phyloP scores from a whole-genome alignment of 1,140 invertebrate species.

The Drosophila teissieri region DNA sequence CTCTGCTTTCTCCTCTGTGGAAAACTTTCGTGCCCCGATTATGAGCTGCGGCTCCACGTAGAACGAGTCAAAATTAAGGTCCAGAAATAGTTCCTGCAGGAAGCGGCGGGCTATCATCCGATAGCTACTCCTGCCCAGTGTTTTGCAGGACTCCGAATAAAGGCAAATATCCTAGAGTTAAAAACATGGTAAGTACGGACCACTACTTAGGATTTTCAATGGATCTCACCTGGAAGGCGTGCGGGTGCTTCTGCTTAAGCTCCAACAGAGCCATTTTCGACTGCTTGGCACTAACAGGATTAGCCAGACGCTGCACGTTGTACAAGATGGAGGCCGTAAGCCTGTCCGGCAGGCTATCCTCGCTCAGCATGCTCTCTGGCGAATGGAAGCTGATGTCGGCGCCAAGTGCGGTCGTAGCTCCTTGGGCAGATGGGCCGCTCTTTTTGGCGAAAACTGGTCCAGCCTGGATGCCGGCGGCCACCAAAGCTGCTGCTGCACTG shows the following conservation, averaged over 20 bases:
- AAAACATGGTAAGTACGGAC: neutral
- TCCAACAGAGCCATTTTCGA: conserved; percentile 89
- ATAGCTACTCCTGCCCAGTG: conserved; percentile 92
- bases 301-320: conserved; percentile 88
- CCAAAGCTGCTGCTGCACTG: conserved; percentile 57
- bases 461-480: conserved; percentile 58
- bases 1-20: conserved; percentile 36
- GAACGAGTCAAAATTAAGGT: conserved; percentile 90
- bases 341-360: conserved; percentile 77
- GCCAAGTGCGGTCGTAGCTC: conserved; percentile 42
- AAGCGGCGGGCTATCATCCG: conserved; percentile 93
- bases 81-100: conserved; percentile 97
- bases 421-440: conserved; percentile 8
- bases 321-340: conserved; percentile 86
- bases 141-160: conserved; percentile 95
- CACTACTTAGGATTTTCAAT: neutral
- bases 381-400: conserved; percentile 79
- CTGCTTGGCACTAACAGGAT: conserved; percentile 89
- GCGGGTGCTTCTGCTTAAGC: conserved; percentile 94
- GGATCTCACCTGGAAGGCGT: conserved; percentile 86
- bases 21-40: conserved; percentile 51
- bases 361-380: conserved; percentile 81
- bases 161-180: conserved; percentile 92
- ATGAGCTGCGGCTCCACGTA: conserved; percentile 85
- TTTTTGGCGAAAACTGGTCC: conserved; percentile 46